Conservation (phyloP, 2,113 vertebrate genomes). For the Otis tarda region DNA sequence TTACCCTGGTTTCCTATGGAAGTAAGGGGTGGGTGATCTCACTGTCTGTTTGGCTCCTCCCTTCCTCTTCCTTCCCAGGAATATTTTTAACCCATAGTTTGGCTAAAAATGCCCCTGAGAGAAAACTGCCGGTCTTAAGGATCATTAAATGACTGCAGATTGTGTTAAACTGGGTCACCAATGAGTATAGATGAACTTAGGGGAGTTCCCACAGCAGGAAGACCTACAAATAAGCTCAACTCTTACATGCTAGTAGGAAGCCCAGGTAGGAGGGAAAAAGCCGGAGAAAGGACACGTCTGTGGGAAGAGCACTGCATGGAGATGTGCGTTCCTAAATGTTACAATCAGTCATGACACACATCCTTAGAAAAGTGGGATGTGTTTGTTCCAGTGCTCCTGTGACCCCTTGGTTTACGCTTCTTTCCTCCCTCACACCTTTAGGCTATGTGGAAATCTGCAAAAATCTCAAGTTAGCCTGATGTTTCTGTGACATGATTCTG, state of each 20-base stretch:
- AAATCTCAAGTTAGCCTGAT: neutral
- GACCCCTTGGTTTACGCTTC: neutral
- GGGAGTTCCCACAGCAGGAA: neutral
- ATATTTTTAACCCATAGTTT: conserved; percentile 33
- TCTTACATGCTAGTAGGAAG: neutral
- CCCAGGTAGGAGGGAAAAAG: neutral
- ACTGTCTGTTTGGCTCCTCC: conserved; percentile 49
- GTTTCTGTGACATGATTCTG: neutral
- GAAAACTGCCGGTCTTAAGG: neutral
- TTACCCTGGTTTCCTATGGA: conserved; percentile 26
- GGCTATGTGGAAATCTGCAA: neutral
- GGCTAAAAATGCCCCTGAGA: neutral
- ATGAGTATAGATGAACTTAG: rapidly evolving
- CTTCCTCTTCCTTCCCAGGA: conserved; percentile 47
- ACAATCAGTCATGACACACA: neutral
- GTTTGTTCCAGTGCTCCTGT: neutral
- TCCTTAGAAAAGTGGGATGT: neutral
- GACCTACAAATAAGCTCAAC: neutral
- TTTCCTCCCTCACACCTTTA: neutral
- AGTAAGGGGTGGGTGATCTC: neutral
- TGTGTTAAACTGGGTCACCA: neutral
- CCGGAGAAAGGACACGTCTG: neutral
- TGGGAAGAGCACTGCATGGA: neutral
- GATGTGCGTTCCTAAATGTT: neutral
- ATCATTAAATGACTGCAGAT: neutral